These are phyloP conservation scores for Cheilosia vernalis DNA, from an alignment of 2,888 invertebrate species.

Conservation along the genomic window DNA sequence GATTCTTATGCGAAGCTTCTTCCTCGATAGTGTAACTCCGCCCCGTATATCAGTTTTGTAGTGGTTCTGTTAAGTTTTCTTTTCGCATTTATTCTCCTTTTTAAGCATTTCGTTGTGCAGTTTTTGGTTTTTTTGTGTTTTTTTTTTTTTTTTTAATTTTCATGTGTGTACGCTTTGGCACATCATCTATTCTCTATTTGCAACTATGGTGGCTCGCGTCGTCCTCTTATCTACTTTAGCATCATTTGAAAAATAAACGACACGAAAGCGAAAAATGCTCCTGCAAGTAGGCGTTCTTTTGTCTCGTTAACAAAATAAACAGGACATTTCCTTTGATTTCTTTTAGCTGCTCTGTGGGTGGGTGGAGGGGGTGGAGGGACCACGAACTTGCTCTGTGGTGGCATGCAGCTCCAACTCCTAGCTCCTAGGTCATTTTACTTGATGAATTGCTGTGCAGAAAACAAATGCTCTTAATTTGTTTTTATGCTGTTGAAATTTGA, in stretches of 20 bases:
- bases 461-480: conserved; percentile 53
- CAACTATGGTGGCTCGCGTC: not conserved
- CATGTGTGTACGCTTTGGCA: conserved; percentile 50
- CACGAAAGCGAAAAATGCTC: not conserved
- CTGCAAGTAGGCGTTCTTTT: conserved; percentile 56
- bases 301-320: conserved; percentile 56
- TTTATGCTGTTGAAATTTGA: conserved; percentile 45
- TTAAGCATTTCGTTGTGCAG: conserved; percentile 19
- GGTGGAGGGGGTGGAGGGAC: not conserved
- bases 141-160: conserved; percentile 29
- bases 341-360: not conserved
- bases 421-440: conserved; percentile 52
- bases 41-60: conserved; percentile 55
- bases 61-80: conserved; percentile 65
- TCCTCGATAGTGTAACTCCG: conserved; percentile 65
- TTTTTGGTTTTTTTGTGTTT: conserved; percentile 7
- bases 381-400: not conserved
- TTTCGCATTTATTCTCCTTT: conserved; percentile 52
- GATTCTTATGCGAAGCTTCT: conserved; percentile 57
- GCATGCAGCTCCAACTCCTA: not conserved
- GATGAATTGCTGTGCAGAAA: conserved; percentile 55
- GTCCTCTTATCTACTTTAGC: not conserved
- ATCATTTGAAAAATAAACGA: conserved; percentile 9
- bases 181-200: conserved; percentile 51
- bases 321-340: conserved; percentile 58